Base-by-base conservation (phyloP, 2,797 vertebrate species). In the Alauda arvensis region DNA sequence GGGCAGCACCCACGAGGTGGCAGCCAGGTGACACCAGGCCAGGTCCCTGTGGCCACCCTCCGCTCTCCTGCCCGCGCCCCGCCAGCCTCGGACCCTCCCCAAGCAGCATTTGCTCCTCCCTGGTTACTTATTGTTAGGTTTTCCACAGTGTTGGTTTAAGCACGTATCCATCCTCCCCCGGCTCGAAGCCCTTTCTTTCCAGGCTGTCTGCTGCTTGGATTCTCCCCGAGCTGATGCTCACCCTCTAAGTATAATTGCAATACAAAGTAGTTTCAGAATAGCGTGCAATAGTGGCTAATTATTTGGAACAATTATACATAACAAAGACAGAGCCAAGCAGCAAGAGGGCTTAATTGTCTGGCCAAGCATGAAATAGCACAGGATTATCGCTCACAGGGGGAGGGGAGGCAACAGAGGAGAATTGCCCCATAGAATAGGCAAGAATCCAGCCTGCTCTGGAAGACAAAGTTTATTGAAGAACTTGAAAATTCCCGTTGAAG, bases 261-360 rank as follows among this genome's bases (percentile, higher is more conserved):
- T 89, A 87, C 94, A 94, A 94, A 91, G 88, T 92, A 76, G 90
- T 92, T 94, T 92, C 89, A 88, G 90, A 95, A 93, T 93, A 89
- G 89, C 49, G 0, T 92, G 95, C 93, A 90, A 92, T 93, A 93
- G 94, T 90, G 90, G 94, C 92, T 94, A 94, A 95, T 95, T 94
- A 93, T 95, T 94, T 94, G 90, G 94, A 95, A 93, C 93, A 95
- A 95, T 95, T 93, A 90, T 91, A 95, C 93, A 92, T 92, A 94
- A 94, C 92, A 94, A 94, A 92, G 88, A 94, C 85, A 94, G 92
- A 94, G 92, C 82, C 94, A 95, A 93, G 93, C 90, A 95, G 94
- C 92, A 89, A 94, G 93, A 94, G 94, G 93, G 90, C 93, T 95
- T 94, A 94, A 94, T 93, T 89, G 90, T 94, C 90, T 94, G 93